Evolutionary conservation across 1,140 invertebrate genomes (phyloP), one percentile per base, ranked within the genome.

Genomic region (Atta cephalotes): DNA sequence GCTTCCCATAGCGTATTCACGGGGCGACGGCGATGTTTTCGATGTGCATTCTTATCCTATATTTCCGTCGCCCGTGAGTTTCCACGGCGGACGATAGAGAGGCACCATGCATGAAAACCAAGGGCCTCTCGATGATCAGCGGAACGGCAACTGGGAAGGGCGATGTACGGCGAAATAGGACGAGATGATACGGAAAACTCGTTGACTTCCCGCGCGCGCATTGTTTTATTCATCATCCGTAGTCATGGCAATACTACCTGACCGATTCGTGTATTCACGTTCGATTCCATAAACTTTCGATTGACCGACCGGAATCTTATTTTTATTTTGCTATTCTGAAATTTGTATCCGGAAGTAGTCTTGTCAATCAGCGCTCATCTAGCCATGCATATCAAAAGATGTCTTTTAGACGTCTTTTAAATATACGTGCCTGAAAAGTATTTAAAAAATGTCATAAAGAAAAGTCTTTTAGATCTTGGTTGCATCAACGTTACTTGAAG

Each of bases 221-320:
- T 53, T 89, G 88, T 87, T 90, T 90, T 90, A 90, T 90, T 90
- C 88, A 89, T 90, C 53, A 5, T 21, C 35, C 21, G 63, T 72
- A 86, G 88, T 84, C 74, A 45, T 76, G 39, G 39, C 28, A 70
- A 53, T 39, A 18, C 28, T 60, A 70, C 72, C 66, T 53, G 78
- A 84, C 56, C 35, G 25, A 70, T 51, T 14, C 39, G 35, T 51
- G 39, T n/a, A 51, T 51, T n/a, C n/a, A 68, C 31, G 39, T 14
- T 45, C 87, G 68, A 87, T 86, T 28, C 51, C n/a, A 21, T 45
- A 62, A 71, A 71, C 63, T 62, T 39, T 90, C 89, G 89, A 90
- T 88, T 88, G 86, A 84, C 62, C 89, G 79, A 82, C 68, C n/a
- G 45, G 77, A 82, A 91, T 78, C 58, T 85, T 81, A 87, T 86